Percentiles rank a stretch among this genome's conserved stretches.
These are phyloP conservation scores for Loxodonta africana DNA, from an alignment of 2,113 vertebrate species.

Conservation along the genomic window DNA sequence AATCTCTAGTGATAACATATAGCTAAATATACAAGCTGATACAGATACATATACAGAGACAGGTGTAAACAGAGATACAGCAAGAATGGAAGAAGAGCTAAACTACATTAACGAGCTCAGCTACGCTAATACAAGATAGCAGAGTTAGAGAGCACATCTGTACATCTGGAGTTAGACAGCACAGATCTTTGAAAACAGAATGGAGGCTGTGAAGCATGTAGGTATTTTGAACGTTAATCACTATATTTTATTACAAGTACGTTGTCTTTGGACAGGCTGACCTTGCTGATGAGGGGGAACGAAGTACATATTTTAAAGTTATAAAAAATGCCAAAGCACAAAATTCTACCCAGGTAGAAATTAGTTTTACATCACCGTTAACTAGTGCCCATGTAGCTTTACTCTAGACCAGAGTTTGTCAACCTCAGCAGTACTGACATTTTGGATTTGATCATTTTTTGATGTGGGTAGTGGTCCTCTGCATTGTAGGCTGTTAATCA, in stretches of 20 bases:
- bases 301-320: background rate
- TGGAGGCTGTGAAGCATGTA: background rate
- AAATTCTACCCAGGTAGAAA: background rate
- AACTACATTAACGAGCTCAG: background rate
- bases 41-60: background rate
- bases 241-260: background rate
- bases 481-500: background rate
- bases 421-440: no score
- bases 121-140: background rate
- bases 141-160: background rate
- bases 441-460: background rate
- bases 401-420: background rate
- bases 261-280: background rate
- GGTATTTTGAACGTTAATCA: background rate
- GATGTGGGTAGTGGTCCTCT: rapidly evolving
- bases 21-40: background rate
- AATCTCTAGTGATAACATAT: background rate
- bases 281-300: background rate
- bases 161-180: background rate
- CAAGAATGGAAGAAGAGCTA: background rate
- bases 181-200: background rate
- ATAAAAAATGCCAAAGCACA: background rate
- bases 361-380: background rate
- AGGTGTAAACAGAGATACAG: background rate
- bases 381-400: background rate